Conservation (phyloP, 2,113 vertebrate species). For the Pachycephala philippinensis region DNA sequence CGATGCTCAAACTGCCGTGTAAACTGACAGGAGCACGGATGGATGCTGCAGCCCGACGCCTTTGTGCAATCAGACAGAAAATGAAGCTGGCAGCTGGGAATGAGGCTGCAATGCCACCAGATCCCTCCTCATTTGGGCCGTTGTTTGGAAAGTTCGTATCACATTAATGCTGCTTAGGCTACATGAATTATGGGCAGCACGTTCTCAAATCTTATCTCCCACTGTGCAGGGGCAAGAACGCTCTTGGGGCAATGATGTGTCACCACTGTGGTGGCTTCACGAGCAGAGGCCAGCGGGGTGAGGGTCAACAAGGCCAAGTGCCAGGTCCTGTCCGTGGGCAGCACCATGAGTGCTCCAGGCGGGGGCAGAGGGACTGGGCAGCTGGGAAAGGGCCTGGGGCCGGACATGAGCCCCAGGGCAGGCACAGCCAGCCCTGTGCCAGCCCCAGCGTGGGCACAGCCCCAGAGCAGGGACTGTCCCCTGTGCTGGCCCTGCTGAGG, state of each 20-base stretch:
- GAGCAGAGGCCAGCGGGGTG: background rate
- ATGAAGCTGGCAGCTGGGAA: background rate
- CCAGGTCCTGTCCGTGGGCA: background rate
- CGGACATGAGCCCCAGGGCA: background rate
- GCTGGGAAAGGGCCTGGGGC: background rate
- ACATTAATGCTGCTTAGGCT: background rate
- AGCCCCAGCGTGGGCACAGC: background rate
- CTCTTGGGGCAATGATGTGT: background rate
- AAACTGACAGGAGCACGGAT: background rate
- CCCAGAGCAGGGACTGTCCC: background rate
- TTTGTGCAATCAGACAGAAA: background rate
- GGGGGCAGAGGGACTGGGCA: background rate
- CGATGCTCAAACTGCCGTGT: fast-evolving
- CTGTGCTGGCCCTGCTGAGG: background rate
- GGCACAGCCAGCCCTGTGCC: background rate
- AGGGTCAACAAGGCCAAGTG: background rate
- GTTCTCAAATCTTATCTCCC: fast-evolving
- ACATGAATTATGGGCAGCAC: fast-evolving
- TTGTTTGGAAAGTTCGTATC: background rate
- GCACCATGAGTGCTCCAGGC: background rate
- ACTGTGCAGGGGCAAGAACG: fast-evolving
- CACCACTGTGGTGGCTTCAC: background rate
- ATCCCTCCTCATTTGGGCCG: background rate
- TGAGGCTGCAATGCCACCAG: background rate
- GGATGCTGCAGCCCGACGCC: background rate